Percentiles rank a stretch among this genome's conserved stretches.
Conservation (phyloP, 2,113 vertebrate genomes). For the Ochotona princeps region DNA sequence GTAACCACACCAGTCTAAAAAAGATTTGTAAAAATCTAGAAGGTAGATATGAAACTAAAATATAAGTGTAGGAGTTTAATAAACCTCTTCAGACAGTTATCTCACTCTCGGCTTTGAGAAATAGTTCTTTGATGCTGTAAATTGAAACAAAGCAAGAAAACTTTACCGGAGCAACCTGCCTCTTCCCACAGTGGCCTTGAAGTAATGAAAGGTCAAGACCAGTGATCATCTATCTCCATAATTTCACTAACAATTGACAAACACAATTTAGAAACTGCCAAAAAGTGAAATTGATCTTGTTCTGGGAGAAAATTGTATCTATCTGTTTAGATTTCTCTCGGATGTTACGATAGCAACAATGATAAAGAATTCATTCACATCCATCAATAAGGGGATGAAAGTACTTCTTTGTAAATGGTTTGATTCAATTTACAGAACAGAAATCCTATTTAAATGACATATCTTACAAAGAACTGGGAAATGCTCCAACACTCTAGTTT, state of each 20-base stretch:
- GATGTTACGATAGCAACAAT: conserved; percentile 55
- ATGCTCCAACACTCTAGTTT: conserved; percentile 10
- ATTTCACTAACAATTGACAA: conserved; percentile 88
- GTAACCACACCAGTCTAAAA: neutral
- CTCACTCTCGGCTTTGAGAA: conserved; percentile 73
- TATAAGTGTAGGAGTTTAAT: neutral
- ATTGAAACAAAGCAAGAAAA: conserved; percentile 82
- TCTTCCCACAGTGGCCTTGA: conserved; percentile 74
- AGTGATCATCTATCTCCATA: conserved; percentile 85
- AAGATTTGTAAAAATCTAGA: neutral
- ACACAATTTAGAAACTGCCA: conserved; percentile 87
- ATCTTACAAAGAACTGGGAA: neutral
- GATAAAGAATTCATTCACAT: conserved; percentile 76
- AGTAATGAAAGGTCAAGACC: conserved; percentile 85
- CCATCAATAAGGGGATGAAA: conserved; percentile 53
- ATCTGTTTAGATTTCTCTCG: conserved; percentile 80
- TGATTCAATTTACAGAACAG: conserved; percentile 50
- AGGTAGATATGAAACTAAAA: neutral
- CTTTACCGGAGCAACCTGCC: conserved; percentile 67
- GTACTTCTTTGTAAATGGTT: neutral
- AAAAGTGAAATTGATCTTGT: conserved; percentile 85
- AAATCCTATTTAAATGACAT: conserved; percentile 61
- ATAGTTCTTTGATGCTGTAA: conserved; percentile 77
- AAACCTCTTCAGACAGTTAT: conserved; percentile 59
- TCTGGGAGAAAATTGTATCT: conserved; percentile 78